phyloP scores from a whole-genome alignment of 2,888 invertebrate genomes.

The Neelides folsomi region DNA sequence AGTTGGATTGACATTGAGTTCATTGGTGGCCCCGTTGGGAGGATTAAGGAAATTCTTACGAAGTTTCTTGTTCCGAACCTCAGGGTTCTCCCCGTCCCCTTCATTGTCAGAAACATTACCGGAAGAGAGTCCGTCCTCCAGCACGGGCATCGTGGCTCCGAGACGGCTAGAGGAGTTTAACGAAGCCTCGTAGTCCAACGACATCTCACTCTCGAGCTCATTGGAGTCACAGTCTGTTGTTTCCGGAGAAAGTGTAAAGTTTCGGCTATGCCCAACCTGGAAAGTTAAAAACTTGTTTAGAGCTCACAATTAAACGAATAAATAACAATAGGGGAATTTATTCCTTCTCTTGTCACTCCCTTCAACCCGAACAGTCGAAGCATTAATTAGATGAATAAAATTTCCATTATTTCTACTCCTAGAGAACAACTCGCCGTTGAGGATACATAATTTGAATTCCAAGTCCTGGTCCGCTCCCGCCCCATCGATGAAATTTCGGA shows the following conservation, averaged over 20 bases:
- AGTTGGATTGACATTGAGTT: conserved; percentile 47
- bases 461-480: too few relatives aligned
- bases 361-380: too few relatives aligned
- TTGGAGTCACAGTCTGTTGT: conserved; percentile 85
- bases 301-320: neutral
- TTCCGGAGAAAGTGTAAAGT: conserved; percentile 81
- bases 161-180: conserved; percentile 38
- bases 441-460: too few relatives aligned
- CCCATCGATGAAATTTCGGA: too few relatives aligned
- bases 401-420: too few relatives aligned
- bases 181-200: conserved; percentile 43
- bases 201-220: conserved; percentile 72
- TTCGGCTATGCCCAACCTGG: conserved; percentile 58
- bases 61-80: conserved; percentile 1
- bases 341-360: neutral
- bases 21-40: neutral
- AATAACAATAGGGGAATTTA: neutral
- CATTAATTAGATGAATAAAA: too few relatives aligned
- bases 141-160: conserved; percentile 67
- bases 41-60: neutral
- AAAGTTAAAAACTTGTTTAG: conserved; percentile 3
- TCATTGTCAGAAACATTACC: conserved; percentile 87
- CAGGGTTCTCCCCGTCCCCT: conserved; percentile 15
- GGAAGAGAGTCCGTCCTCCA: conserved; percentile 86
- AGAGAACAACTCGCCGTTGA: too few relatives aligned